These are phyloP conservation scores for human (Homo sapiens) DNA, from an alignment of 2,113 vertebrate genomes.

Conservation along the genomic window DNA sequence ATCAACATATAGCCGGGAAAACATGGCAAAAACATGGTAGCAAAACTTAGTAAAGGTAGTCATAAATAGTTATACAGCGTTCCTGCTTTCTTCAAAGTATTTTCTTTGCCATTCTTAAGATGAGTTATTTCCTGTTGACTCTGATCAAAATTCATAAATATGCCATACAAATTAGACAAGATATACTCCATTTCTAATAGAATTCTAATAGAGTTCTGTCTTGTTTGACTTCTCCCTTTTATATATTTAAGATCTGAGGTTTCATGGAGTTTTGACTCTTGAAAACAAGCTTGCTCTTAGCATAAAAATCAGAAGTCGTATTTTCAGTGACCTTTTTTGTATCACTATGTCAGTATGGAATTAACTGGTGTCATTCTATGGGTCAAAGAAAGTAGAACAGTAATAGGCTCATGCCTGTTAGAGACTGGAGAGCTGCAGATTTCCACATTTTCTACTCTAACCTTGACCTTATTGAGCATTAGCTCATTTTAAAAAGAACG, in stretches of 20 bases:
- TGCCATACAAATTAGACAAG: slow-evolving; percentile 51
- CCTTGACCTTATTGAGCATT: slow-evolving; percentile 60
- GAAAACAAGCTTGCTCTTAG: slow-evolving; percentile 56
- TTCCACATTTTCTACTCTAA: slow-evolving; percentile 49
- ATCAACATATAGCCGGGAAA: background rate
- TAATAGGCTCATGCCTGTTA: slow-evolving; percentile 48
- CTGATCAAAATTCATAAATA: slow-evolving; percentile 67
- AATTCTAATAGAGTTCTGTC: slow-evolving; percentile 27
- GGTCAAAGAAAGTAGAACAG: slow-evolving; percentile 58
- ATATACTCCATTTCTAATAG: slow-evolving; percentile 40
- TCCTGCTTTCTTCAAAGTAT: slow-evolving; percentile 21
- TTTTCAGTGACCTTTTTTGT: slow-evolving; percentile 43
- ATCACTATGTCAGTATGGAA: slow-evolving; percentile 37
- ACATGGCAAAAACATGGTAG: background rate
- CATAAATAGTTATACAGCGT: background rate
- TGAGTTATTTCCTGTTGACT: slow-evolving; percentile 61
- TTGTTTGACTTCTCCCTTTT: slow-evolving; percentile 48
- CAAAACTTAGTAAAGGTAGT: slow-evolving; percentile 3
- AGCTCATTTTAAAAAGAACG: slow-evolving; percentile 43
- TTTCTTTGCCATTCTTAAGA: slow-evolving; percentile 32
- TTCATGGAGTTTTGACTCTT: slow-evolving; percentile 60
- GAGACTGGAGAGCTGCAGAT: slow-evolving; percentile 30
- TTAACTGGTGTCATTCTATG: slow-evolving; percentile 59
- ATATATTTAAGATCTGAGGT: background rate
- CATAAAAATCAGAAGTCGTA: slow-evolving; percentile 62